Conservation (phyloP, 2,888 invertebrate genomes). For the Amblyjoppa fuscipennis region DNA sequence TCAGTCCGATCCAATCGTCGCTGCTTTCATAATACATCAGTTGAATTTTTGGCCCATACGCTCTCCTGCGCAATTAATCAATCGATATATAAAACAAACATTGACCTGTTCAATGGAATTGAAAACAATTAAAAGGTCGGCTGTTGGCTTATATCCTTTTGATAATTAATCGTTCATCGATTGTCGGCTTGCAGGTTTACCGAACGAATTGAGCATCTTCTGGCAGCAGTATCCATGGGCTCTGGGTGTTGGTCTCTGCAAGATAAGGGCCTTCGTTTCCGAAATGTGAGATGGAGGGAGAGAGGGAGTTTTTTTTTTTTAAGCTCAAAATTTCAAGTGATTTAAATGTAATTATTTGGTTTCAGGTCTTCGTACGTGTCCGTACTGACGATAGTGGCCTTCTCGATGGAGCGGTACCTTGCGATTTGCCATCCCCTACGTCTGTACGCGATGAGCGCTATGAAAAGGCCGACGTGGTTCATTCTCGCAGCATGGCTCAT, state of each 20-base stretch:
- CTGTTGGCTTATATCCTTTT: neutral
- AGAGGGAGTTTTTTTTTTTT: too few relatives aligned
- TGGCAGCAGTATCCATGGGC: conserved; percentile 96
- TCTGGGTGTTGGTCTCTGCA: conserved; percentile 93
- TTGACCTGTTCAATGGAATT: too few relatives aligned
- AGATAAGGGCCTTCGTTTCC: conserved; percentile 92
- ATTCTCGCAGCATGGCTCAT: conserved; percentile 92
- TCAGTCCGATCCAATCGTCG: too few relatives aligned
- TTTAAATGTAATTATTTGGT: conserved; percentile 69
- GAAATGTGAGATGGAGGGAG: conserved; percentile 90
- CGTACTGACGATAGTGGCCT: conserved; percentile 95
- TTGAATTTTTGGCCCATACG: too few relatives aligned
- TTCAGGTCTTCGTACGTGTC: conserved; percentile 95
- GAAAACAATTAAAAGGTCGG: too few relatives aligned
- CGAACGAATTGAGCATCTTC: conserved; percentile 93
- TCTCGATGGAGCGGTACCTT: conserved; percentile 95
- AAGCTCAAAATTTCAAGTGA: neutral
- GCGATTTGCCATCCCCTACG: conserved; percentile 96
- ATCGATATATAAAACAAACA: too few relatives aligned
- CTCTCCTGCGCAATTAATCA: too few relatives aligned
- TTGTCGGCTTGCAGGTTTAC: conserved; percentile 89
- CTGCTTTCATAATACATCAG: too few relatives aligned
- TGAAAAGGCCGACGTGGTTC: conserved; percentile 92
- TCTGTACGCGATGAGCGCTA: conserved; percentile 93
- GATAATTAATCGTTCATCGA: conserved; percentile 11